Base-by-base conservation (phyloP, 2,888 invertebrate species). In the Gnatocerus cornutus region DNA sequence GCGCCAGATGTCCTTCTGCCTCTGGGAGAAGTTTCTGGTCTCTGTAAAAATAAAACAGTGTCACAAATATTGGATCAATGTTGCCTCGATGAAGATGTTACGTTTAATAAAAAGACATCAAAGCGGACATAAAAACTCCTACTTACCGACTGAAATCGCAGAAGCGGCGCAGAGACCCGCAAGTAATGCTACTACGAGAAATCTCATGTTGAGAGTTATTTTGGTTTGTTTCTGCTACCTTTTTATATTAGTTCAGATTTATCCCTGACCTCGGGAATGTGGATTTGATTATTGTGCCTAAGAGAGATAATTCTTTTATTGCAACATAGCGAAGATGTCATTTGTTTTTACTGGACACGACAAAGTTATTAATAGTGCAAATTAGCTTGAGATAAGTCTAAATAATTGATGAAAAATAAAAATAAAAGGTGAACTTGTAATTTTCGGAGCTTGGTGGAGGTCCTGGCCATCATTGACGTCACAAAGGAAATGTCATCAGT, bases 1-100 rank as follows among this genome's bases (percentile, higher is more conserved):
- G 76, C 87, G 86, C 79, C 90, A 80, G 71, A 90, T 84, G 78
- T 89, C 73, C 16, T 69, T 71, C 56, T 79, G 76, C 30, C 71
- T 74, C 33, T 76, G 69, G 2, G 41, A 10, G 30, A 53, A 37
- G 50, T 63, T 45, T 21, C 29, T 30, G 13, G 50, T 16, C 6
- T 50, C 62, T 62, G 2, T 1, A 33, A 33, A 14, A 13, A 16
- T 13, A 16, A 6, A 21, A 21, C 21, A 1, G 21, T 21, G 21
- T 21, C 21, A 4, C 1, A 21, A 21, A 21, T 21, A 21, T 21
- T 21, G 4, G 21, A 21, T 21, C 21, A 21, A 21, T 21, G 21
- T 21, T 21, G 4, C 2, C 21, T 21, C 2, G 21, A 21, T 21
- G 4, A 21, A 21, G 21, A 1, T 21, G 21, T 21, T 21, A 21